Conservation (phyloP, 2,888 invertebrate genomes). For the Spodoptera exigua region DNA sequence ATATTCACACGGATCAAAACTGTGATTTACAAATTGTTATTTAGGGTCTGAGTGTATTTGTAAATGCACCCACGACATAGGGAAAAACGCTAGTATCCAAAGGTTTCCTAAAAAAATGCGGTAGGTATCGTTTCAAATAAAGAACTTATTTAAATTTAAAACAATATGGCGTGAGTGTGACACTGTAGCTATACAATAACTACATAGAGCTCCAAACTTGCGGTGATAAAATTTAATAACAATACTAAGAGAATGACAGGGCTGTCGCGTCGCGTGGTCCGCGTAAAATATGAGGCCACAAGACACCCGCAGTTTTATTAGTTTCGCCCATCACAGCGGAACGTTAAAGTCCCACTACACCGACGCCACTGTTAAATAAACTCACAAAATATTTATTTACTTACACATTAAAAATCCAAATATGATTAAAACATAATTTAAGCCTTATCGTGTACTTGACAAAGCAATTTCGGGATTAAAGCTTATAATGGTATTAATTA, state of each 20-base stretch:
- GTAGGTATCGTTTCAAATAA: too few species aligned
- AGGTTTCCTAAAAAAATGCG: too few species aligned
- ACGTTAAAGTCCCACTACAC: constrained; percentile 26
- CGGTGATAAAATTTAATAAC: constrained; percentile 55
- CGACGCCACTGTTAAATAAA: constrained; percentile 16
- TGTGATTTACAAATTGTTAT: too few species aligned
- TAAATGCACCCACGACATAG: too few species aligned
- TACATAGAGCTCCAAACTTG: constrained; percentile 34
- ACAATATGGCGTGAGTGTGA: constrained; percentile 14
- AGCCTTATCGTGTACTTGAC: constrained; percentile 39
- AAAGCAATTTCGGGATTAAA: constrained; percentile 48
- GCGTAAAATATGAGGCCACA: constrained; percentile 44
- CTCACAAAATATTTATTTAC: constrained; percentile 16
- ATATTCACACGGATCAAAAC: too few species aligned
- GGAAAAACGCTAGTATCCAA: too few species aligned
- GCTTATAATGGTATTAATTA: constrained; percentile 47
- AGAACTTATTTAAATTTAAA: not conserved
- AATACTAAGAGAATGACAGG: constrained; percentile 41
- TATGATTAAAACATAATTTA: constrained; percentile 9
- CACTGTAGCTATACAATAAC: constrained; percentile 9
- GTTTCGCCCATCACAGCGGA: constrained; percentile 25
- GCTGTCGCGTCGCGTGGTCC: constrained; percentile 18
- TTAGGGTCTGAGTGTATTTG: too few species aligned
- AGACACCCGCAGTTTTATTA: constrained; percentile 47
- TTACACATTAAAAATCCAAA: constrained; percentile 11